Conservation (phyloP, 1,140 invertebrate species). For the Drosophila mojavensis region DNA sequence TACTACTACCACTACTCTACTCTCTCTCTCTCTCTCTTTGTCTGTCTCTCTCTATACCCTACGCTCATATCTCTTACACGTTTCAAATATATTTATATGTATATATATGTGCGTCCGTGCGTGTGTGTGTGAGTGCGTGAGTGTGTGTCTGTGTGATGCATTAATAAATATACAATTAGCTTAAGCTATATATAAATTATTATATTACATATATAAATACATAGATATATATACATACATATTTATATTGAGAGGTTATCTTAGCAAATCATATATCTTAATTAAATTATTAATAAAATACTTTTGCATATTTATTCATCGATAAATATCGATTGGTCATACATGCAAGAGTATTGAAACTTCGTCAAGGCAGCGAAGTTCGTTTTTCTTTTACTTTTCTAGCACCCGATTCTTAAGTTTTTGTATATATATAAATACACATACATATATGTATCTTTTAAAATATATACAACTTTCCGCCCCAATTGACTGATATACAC, state of each 20-base stretch:
- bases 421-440: constrained; percentile 16
- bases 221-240: too few species aligned
- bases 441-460: constrained; percentile 8
- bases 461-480: too few species aligned
- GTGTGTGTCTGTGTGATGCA: constrained; percentile 14
- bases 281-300: neutral
- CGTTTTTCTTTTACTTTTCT: constrained; percentile 3
- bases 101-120: constrained; percentile 4
- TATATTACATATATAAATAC: neutral
- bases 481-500: neutral
- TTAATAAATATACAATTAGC: constrained; percentile 10
- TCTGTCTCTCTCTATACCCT: constrained; percentile 24
- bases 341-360: constrained; percentile 3
- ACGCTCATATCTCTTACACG: constrained; percentile 48
- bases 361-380: constrained; percentile 15
- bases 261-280: neutral
- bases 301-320: constrained; percentile 3
- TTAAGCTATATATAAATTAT: constrained; percentile 18
- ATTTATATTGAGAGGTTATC: neutral
- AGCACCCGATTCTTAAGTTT: neutral
- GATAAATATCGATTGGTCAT: neutral
- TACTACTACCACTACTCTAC: constrained; percentile 39
- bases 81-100: constrained; percentile 22
- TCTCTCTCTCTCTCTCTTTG: constrained; percentile 28
- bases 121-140: too few species aligned